Evolutionary conservation across 1,140 invertebrate genomes (phyloP), one percentile per base, ranked within the genome.

Genomic region (Bemisia tabaci): DNA sequence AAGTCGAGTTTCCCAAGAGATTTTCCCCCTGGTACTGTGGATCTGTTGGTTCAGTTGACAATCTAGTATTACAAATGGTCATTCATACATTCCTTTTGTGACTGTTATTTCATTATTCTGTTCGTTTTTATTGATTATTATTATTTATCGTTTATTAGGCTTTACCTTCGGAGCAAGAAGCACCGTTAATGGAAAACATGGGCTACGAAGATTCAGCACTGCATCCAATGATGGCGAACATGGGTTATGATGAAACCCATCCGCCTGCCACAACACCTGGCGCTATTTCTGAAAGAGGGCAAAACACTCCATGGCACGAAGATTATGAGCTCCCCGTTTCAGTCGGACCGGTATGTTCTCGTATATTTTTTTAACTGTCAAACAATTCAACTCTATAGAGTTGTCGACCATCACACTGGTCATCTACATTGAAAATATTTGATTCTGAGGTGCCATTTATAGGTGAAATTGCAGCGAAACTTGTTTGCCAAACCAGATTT

Each of bases 311-410:
- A 64, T 89, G 87, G 87, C 80, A 83, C 73, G 89, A 90, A 69
- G 90, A 93, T 76, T 92, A 92, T 73, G 91, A 92, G 74, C 85
- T 90, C 71, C 89, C 91, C 9, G 84, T 84, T 63, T 92, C 88
- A 65, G 88, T 88, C 69, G 89, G 87, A 75, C 86, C 87, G 67
- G 87, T 89, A 81, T 79, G 83, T 81, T 22, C 21, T 48, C 33
- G n/a, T n/a, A n/a, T n/a, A n/a, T n/a, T n/a, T n/a, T n/a, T n/a
- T n/a, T n/a, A n/a, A 26, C 5, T 24, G 2, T 22, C 25, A n/a
- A 26, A 63, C 33, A 27, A 26, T 23, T 27, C 23, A 22, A 22
- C 21, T 65, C 33, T 60, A 22, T 21, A 22, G 61, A 27, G 2
- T 2, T 33, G 22, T 25, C 23, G 26, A 24, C 26, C 39, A 24